Conservation (phyloP, 2,797 vertebrate species). For the Helostoma temminkii region DNA sequence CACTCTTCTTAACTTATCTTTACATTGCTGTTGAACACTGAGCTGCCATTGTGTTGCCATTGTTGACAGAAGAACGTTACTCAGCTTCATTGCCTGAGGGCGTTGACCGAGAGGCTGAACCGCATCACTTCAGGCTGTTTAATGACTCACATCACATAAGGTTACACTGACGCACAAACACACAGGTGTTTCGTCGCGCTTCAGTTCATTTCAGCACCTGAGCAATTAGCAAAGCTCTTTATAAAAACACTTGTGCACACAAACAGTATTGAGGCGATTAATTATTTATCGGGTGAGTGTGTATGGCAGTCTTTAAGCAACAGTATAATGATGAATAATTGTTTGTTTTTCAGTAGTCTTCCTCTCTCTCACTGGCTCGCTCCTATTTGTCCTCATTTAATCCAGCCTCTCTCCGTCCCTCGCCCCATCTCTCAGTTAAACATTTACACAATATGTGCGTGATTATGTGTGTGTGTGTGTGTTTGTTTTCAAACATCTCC, state of each 20-base stretch:
- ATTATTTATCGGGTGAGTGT: conserved; percentile 1
- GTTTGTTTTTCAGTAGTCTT: conserved; percentile 30
- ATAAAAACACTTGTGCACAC: not conserved
- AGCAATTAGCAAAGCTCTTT: not conserved
- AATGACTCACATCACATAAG: conserved; percentile 32
- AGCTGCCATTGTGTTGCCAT: not conserved
- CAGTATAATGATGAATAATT: conserved; percentile 13
- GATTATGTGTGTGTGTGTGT: conserved; percentile 53
- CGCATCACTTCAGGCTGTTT: conserved; percentile 11
- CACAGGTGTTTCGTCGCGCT: conserved; percentile 1
- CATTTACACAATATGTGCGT: conserved; percentile 65
- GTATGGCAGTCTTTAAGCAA: not conserved
- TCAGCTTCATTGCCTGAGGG: conserved; percentile 14
- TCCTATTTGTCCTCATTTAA: conserved; percentile 43
- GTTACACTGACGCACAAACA: conserved; percentile 9
- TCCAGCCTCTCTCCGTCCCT: conserved; percentile 6
- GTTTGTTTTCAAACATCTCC: conserved; percentile 68
- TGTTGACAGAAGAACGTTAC: conserved; percentile 40
- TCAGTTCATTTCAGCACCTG: conserved; percentile 5
- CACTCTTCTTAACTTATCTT: not conserved
- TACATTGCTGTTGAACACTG: not conserved
- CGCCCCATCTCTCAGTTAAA: conserved; percentile 50
- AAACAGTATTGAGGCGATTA: not conserved
- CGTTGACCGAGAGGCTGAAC: not conserved
- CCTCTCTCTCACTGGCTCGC: conserved; percentile 12